Evolutionary conservation across 2,888 invertebrate genomes (phyloP), one percentile per base, ranked within the genome.

Genomic region (Cinara cedri): DNA sequence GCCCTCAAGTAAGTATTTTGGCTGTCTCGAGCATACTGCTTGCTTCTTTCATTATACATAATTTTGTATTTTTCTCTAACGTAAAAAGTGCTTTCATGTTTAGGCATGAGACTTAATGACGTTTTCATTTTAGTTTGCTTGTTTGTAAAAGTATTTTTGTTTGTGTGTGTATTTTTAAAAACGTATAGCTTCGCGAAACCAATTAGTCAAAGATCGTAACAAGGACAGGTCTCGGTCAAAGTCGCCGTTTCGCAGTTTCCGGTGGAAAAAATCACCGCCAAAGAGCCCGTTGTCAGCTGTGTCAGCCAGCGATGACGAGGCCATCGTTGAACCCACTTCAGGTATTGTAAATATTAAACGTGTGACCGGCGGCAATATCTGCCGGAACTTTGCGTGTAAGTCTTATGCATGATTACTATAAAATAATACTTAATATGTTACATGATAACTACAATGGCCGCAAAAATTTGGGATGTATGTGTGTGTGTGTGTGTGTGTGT

Each of bases 231-330:
- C 95, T 84, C 91, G 96, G 85, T 95, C 95, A 89, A 95, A 95
- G 89, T 95, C 95, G 85, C 96, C 96, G 82, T 96, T 96, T 91
- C 90, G 95, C 86, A 95, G 94, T 88, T 95, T 95, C 90, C 90
- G 95, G 83, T 95, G 94, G 94, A 92, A 92, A 88, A 93, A 93
- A 86, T 90, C 92, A 66, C 82, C 82, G n/a, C 84, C 84, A 72
- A 83, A 83, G 78, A 83, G 83, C 74, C 83, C 83, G 51, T 82
- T 84, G 46, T 81, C 89, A 85, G 89, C 90, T 82, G 91, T 91
- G 75, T 91, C 90, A 83, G 91, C 90, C 85, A 93, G 93, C 86
- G 94, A 94, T 85, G 94, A 94, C 86, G 93, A 93, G 88, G 91
- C 91, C 87, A 91, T 89, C 85, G 86, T 87, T 84, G 87, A 86